Evolutionary conservation across 2,113 vertebrate species (phyloP), one percentile per base, ranked within the genome.

Genomic region (Glaucidium brasilianum): DNA sequence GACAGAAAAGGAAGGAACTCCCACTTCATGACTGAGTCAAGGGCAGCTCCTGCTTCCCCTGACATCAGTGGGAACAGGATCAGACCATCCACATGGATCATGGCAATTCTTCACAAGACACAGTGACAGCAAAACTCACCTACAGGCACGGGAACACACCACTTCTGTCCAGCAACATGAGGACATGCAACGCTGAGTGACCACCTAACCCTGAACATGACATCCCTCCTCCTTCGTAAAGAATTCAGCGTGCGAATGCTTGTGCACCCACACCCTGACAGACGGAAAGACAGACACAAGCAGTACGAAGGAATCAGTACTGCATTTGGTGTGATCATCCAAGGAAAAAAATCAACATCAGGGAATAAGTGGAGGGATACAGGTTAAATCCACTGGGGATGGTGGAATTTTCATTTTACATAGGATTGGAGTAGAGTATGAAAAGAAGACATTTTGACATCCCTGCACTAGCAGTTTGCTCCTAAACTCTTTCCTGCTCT

Each of bases 1-100:
- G 80, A 89, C 83, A 89, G 83, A 76, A 84, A 52, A 86, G 85
- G 93, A 91, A 86, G 79, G 85, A 94, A 91, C 76, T 93, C 76
- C 71, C 62, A 64, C 71, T 53, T 58, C 30, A 17, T 1, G 17
- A 15, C 13, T 47, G 68, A 93, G 79, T 56, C 72, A 92, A 83
- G 90, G 85, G 63, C 85, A 94, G 82, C 63, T 39, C 90, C 50
- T 52, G 71, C 45, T 58, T 69, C 62, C 81, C 37, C n/a, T 71
- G 85, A 12, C 39, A 43, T 50, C 5, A 34, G 37, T 8, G 39
- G 72, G 63, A 88, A 58, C 25, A 45, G 67, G 68, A 86, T 58
- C 86, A 39, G 52, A 25, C 34, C 32, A 47, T 60, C 75, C 43
- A n/a, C 2, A 1, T 3, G 15, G 35, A 62, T n/a, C 73, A 25